Evolutionary conservation across 1,140 invertebrate species (phyloP).

Genomic region (Drosophila ananassae): DNA sequence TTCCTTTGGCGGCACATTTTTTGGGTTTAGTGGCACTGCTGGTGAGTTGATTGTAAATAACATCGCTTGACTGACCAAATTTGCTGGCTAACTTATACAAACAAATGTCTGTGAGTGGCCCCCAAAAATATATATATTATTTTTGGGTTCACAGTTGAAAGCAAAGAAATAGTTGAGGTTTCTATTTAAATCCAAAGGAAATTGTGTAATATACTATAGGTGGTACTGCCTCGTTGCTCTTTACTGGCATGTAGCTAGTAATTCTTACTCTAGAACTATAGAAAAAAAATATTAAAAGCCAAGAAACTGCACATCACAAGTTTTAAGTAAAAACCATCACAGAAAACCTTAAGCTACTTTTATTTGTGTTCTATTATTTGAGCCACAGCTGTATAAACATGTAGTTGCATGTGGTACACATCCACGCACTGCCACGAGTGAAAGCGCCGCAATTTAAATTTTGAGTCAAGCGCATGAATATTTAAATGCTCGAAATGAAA

Average conservation of each 20-base stretch:
- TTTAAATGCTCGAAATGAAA: conserved; percentile 55
- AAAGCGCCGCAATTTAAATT: conserved; percentile 48
- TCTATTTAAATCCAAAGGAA: no score
- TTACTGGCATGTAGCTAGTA: no score
- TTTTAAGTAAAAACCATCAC: no score
- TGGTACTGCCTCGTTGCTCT: no score
- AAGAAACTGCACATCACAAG: no score
- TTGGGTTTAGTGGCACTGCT: neutral
- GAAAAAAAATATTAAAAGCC: no score
- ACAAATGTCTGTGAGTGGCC: neutral
- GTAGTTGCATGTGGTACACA: neutral
- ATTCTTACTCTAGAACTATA: no score
- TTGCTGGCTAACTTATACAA: conserved; percentile 20
- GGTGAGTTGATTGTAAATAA: conserved; percentile 40
- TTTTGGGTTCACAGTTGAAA: neutral
- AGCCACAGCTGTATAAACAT: neutral
- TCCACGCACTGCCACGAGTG: conserved; percentile 23
- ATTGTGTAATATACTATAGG: no score
- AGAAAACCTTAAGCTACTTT: no score
- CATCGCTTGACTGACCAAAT: conserved; percentile 30
- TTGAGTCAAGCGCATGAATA: conserved; percentile 47
- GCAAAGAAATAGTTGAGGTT: neutral
- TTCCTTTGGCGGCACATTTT: conserved; percentile 6
- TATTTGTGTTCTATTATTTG: neutral
- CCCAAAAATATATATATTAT: neutral